A percentile compares a stretch with the other conserved stretches of the same genome.
Evolutionary conservation across 2,797 vertebrate species (phyloP).

Genomic region (Peromyscus eremicus): DNA sequence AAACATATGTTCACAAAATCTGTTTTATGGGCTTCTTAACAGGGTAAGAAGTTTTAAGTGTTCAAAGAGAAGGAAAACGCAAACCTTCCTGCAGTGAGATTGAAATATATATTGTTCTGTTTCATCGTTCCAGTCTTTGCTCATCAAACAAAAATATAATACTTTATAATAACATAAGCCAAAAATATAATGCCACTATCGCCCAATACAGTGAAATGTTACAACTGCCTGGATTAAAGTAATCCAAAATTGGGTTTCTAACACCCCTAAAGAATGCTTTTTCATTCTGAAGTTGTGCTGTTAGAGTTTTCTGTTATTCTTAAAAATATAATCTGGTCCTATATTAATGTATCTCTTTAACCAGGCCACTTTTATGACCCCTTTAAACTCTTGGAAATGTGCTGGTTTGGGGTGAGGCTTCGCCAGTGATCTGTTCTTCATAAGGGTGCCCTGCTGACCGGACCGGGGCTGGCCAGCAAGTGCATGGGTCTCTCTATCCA

Average conservation of each 20-base stretch:
- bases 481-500: neutral
- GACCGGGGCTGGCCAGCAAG: neutral
- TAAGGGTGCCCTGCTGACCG: neutral
- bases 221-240: conserved; percentile 63
- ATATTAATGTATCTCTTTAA: conserved; percentile 46
- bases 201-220: conserved; percentile 77
- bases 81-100: conserved; percentile 67
- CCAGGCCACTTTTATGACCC: neutral
- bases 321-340: conserved; percentile 41
- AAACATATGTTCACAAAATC: conserved; percentile 78
- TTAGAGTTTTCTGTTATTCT: conserved; percentile 56
- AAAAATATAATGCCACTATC: conserved; percentile 74
- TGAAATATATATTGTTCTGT: conserved; percentile 71
- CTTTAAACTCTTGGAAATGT: neutral
- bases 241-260: conserved; percentile 47
- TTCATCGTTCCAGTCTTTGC: conserved; percentile 78
- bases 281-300: conserved; percentile 22
- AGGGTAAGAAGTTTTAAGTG: conserved; percentile 68
- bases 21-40: conserved; percentile 72
- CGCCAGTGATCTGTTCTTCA: conserved; percentile 16
- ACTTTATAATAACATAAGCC: conserved; percentile 79
- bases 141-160: conserved; percentile 71
- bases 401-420: neutral
- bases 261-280: neutral
- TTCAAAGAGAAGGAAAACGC: conserved; percentile 66